These are phyloP conservation scores for Pelobates fuscus DNA, from an alignment of 2,113 vertebrate species.

Conservation along the genomic window DNA sequence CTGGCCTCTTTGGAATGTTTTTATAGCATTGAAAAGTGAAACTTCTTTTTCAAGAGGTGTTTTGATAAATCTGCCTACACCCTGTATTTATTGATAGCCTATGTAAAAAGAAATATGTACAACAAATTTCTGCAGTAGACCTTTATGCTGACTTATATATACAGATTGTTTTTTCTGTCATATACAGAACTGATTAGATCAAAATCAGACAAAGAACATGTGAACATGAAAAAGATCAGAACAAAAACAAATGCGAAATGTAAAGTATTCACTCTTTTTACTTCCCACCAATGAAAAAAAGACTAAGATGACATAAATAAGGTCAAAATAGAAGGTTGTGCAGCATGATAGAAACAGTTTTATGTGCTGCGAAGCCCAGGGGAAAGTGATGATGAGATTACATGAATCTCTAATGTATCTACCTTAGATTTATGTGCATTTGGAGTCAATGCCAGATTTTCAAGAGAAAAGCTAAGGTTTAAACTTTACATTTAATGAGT, in stretches of 20 bases:
- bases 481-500: conserved; percentile 19
- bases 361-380: conserved; percentile 36
- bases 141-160: too few species aligned
- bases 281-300: conserved; percentile 12
- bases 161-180: too few species aligned
- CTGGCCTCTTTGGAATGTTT: too few species aligned
- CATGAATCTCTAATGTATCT: conserved; percentile 49
- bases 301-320: conserved; percentile 38
- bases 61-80: too few species aligned
- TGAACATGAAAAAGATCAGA: not conserved
- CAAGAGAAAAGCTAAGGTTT: conserved; percentile 37
- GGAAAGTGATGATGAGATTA: conserved; percentile 49
- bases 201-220: not conserved
- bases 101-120: too few species aligned
- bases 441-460: conserved; percentile 38
- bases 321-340: conserved; percentile 39
- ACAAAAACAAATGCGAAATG: conserved; percentile 22
- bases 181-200: not conserved
- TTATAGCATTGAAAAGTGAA: too few species aligned
- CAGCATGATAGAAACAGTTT: conserved; percentile 25
- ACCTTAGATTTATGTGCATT: conserved; percentile 49
- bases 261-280: not conserved
- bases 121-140: too few species aligned
- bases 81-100: too few species aligned
- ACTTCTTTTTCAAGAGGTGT: too few species aligned